A percentile compares a stretch with the other conserved stretches of the same genome.
Conservation (phyloP, 2,797 vertebrate species). For the Melanotaenia boesemani region DNA sequence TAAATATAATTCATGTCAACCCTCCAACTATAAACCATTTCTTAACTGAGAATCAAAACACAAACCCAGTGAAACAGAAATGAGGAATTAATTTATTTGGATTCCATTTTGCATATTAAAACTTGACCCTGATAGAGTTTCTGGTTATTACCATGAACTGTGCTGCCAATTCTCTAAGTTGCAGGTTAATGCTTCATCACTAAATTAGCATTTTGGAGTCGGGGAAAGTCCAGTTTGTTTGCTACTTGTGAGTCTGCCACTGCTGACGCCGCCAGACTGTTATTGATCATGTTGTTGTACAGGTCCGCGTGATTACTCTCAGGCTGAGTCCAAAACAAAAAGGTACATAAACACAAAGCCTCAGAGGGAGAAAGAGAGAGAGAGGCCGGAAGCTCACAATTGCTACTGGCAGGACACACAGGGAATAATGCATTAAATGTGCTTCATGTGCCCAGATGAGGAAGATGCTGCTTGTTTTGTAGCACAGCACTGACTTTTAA, state of each 20-base stretch:
- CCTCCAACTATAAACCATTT: conserved; percentile 25
- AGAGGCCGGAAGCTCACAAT: conserved; percentile 8
- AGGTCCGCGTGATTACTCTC: conserved; percentile 56
- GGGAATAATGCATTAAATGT: conserved; percentile 27
- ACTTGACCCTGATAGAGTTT: conserved; percentile 42
- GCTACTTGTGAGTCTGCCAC: conserved; percentile 35
- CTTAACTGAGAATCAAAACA: conserved; percentile 25
- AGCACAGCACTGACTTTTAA: not conserved
- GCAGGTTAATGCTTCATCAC: conserved; percentile 61
- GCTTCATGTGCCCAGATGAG: conserved; percentile 14
- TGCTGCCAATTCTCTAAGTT: conserved; percentile 59
- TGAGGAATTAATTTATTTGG: conserved; percentile 37
- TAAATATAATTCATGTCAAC: conserved; percentile 32
- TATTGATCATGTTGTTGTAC: conserved; percentile 70
- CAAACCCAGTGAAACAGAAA: conserved; percentile 27
- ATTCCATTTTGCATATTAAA: conserved; percentile 68
- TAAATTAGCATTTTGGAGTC: conserved; percentile 56
- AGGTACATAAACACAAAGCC: conserved; percentile 35
- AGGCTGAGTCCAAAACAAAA: conserved; percentile 56
- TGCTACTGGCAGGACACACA: conserved; percentile 17
- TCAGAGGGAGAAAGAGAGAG: conserved; percentile 14
- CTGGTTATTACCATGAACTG: conserved; percentile 37
- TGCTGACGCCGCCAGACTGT: conserved; percentile 50
- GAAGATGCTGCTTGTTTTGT: conserved; percentile 7
- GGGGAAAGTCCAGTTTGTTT: conserved; percentile 28